Percentiles rank a stretch among this genome's conserved stretches.
Conservation (phyloP, 2,888 invertebrate species). For the Ochropleura plecta region DNA sequence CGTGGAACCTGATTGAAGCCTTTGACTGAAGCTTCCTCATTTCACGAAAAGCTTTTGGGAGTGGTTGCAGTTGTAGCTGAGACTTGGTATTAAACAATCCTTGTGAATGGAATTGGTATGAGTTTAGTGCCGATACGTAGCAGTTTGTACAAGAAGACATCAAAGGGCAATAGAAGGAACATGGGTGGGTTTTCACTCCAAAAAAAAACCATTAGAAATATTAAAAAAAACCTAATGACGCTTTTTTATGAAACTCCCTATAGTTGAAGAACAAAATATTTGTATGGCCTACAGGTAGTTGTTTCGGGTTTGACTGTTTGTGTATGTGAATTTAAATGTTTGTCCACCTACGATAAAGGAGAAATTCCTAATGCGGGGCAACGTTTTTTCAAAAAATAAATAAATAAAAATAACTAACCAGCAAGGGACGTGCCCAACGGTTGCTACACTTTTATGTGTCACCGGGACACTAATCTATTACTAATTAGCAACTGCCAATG, state of each 20-base stretch:
- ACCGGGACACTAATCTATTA: slow-evolving; percentile 14
- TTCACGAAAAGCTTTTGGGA: slow-evolving; percentile 58
- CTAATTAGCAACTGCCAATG: slow-evolving; percentile 12
- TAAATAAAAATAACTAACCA: no score
- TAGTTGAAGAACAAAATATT: not conserved
- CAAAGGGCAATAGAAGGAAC: no score
- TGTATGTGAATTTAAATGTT: no score
- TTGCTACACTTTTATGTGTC: slow-evolving; percentile 9
- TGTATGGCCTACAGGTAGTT: no score
- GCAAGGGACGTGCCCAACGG: not conserved
- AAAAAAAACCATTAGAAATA: not conserved
- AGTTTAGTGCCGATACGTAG: not conserved
- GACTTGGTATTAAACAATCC: not conserved
- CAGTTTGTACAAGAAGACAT: not conserved
- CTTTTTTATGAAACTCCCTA: not conserved
- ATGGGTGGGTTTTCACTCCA: no score
- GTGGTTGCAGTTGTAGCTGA: slow-evolving; percentile 18
- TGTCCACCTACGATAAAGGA: no score
- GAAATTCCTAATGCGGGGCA: no score
- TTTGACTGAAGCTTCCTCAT: slow-evolving; percentile 63
- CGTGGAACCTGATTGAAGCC: slow-evolving; percentile 58
- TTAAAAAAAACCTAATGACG: not conserved
- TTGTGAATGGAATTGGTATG: not conserved
- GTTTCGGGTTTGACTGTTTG: no score
- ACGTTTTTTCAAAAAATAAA: no score